phyloP scores from a whole-genome alignment of 2,888 invertebrate genomes.

The Sipha maydis region DNA sequence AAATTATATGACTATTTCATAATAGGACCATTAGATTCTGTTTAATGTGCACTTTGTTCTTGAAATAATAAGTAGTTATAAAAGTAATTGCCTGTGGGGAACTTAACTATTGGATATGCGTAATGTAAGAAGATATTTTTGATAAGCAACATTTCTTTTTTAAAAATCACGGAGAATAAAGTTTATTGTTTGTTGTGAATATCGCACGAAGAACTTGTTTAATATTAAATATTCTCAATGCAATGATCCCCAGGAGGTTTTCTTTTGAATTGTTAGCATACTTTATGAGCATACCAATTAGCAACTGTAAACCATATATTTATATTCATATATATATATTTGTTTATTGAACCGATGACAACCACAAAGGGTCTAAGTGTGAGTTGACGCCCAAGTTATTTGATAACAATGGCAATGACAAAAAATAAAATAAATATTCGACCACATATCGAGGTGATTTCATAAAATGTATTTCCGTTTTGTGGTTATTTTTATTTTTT shows the following conservation, averaged over 20 bases:
- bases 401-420: constrained; percentile 43
- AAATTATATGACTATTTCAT: not conserved
- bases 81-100: constrained; percentile 32
- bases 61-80: constrained; percentile 38
- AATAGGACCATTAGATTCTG: constrained; percentile 47
- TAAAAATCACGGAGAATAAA: not conserved
- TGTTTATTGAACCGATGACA: constrained; percentile 47
- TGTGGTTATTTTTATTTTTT: constrained; percentile 19
- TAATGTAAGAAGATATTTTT: constrained; percentile 2
- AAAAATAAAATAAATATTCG: constrained; percentile 20
- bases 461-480: constrained; percentile 45
- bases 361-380: constrained; percentile 5
- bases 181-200: not conserved
- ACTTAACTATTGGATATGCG: not conserved
- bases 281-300: not conserved
- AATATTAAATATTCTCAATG: not conserved
- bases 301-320: not conserved
- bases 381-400: not conserved
- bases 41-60: constrained; percentile 48
- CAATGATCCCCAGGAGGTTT: not conserved
- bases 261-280: not conserved
- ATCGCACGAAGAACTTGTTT: not conserved
- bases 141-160: constrained; percentile 5
- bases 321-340: not conserved
- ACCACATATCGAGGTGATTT: constrained; percentile 28